Percentiles rank a stretch among this genome's conserved stretches.
These are phyloP conservation scores for Cichlasoma orientale DNA, from an alignment of 2,797 vertebrate species.

Conservation along the genomic window DNA sequence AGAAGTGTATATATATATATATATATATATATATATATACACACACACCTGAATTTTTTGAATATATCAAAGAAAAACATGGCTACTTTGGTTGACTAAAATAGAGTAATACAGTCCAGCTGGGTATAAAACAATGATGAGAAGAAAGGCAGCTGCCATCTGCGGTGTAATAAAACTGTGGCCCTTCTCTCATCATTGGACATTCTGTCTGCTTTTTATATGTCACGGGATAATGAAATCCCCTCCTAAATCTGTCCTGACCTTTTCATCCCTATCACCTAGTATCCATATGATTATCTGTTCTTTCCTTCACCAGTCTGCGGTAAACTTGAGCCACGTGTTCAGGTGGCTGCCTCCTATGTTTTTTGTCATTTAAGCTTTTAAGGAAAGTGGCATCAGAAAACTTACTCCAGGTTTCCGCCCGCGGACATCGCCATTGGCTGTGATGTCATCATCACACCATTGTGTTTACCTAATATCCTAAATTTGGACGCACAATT, in stretches of 20 bases:
- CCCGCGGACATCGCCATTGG: not conserved
- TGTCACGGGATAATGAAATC: constrained; percentile 47
- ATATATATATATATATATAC: too few relatives aligned
- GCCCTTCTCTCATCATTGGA: constrained; percentile 21
- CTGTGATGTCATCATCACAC: not conserved
- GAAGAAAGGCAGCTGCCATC: not conserved
- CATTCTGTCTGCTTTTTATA: constrained; percentile 39
- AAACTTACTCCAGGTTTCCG: not conserved
- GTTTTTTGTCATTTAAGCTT: not conserved
- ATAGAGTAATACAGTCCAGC: not conserved
- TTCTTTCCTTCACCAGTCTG: constrained; percentile 15
- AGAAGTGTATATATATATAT: not conserved
- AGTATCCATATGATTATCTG: constrained; percentile 41
- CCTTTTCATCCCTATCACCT: constrained; percentile 26
- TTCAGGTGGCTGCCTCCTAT: not conserved
- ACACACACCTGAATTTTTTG: too few relatives aligned
- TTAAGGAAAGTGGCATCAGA: not conserved
- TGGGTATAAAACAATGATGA: not conserved
- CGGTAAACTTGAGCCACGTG: not conserved
- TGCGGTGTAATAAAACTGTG: constrained; percentile 23
- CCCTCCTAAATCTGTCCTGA: constrained; percentile 40
- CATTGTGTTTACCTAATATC: not conserved
- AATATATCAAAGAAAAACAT: not conserved
- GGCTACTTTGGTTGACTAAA: not conserved
- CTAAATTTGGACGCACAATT: not conserved